Base-by-base conservation (phyloP, 2,113 vertebrate genomes). In the Megatriorchis doriae region DNA sequence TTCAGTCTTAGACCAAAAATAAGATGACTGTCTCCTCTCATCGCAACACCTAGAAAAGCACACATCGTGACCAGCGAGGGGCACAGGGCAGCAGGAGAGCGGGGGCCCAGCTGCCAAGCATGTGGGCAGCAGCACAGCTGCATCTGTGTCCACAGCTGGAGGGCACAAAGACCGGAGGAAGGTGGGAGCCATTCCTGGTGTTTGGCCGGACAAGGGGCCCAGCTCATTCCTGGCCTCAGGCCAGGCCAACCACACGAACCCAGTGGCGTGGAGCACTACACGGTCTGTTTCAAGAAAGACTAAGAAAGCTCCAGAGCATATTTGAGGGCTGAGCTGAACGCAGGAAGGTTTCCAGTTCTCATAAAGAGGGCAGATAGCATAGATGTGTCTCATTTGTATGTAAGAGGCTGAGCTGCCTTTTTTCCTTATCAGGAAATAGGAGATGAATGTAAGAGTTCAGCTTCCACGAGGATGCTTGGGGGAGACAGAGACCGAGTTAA, bases 291-390 rank as follows among this genome's bases (percentile, higher is more conserved):
- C 78, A 43, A 89, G 93, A 83, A 85, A 77, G 62, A 56, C 71
- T n/a, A 56, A 95, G 93, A 95, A 93, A 91, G 62, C 74, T 91
- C 91, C 91, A 93, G 86, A 94, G 62, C 74, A 90, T 95, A 93
- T 91, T 73, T 94, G 91, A 88, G 87, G 91, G 89, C 84, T 85
- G 91, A 97, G 86, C 62, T 70, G 89, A 95, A 68, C 0, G 1
- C 86, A 95, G 91, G 89, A 96, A 90, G 77, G 65, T 61, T 96
- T 96, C 93, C 94, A 96, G 61, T 86, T 92, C 85, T 88, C 75
- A 77, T 78, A 27, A 90, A 86, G 75, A 77, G 75, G 72, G 47
- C 85, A 95, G 91, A 97, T 55, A 95, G 94, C 91, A 66, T 67
- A 80, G 78, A 90, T 90, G 36, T 32, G 53, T 77, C 95, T 96